Base-by-base conservation (phyloP, 2,797 vertebrate genomes). In the Prunella strophiata region DNA sequence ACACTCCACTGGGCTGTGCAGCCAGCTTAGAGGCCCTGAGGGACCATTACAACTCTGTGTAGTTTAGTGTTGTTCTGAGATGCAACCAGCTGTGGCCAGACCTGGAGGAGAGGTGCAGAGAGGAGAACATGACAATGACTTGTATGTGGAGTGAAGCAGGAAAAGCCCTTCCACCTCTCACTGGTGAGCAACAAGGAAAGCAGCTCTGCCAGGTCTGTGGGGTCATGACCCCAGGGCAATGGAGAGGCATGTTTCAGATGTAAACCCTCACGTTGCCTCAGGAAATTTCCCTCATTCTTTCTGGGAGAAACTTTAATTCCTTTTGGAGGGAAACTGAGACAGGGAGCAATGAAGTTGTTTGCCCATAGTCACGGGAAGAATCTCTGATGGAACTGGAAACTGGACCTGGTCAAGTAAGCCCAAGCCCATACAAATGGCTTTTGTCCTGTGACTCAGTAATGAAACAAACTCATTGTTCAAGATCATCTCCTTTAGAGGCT, bases 401-500 rank as follows among this genome's bases (percentile, higher is more conserved):
- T 86, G 59, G 62, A 51, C 43, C 55, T 48, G 48, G 11, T 52
- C n/a, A 2, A 8, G 36, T 58, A 42, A 88, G 40, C 57, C 48
- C 8, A 1, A 38, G 50, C 67, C 88, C 34, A 3, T 12, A 19
- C 2, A 4, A 23, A 40, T 2, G 1, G 36, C 32, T 90, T 48
- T 84, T 91, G 54, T 45, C 70, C 91, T 47, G 23, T 86, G 62
- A 86, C 59, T 95, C 51, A 74, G 52, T 21, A 63, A 29, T 0
- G 0, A 79, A 85, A 58, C 59, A 62, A 90, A 67, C 75, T 79
- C 63, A 38, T 43, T 7, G 1, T 50, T 87, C 63, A 52, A 66
- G 77, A 92, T 87, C 40, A n/a, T 71, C 87, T 92, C 48, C 84
- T 94, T 75, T 48, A 66, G 80, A 62, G 48, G n/a, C n/a, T 94